Percentiles rank a stretch among this genome's conserved stretches.
phyloP scores from a whole-genome alignment of 2,888 invertebrate species.

The Liodrosophila aerea region DNA sequence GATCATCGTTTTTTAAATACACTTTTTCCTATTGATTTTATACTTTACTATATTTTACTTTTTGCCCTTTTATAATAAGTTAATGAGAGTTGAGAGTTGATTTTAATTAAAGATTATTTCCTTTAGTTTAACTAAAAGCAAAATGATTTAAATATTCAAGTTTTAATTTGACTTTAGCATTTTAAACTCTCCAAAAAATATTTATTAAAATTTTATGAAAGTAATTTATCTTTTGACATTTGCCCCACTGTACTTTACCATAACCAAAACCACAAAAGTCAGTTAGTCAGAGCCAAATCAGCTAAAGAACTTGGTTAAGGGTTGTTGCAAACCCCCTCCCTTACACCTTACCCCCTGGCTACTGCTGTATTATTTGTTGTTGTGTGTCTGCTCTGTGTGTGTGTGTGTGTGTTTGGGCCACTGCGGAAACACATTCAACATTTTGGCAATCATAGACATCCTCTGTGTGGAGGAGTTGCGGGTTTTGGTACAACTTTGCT shows the following conservation, averaged over 20 bases:
- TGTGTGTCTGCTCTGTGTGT: conserved; percentile 2
- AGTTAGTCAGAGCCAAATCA: conserved; percentile 56
- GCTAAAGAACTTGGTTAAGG: conserved; percentile 37
- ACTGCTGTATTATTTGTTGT: conserved; percentile 4
- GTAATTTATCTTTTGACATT: no score
- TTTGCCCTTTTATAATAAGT: no score
- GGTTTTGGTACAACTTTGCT: conserved; percentile 46
- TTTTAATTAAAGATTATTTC: no score
- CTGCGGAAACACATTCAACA: conserved; percentile 70
- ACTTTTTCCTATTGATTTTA: no score
- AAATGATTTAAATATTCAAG: no score
- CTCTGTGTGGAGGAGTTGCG: conserved; percentile 19
- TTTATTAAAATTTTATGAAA: no score
- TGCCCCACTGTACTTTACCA: conserved; percentile 17
- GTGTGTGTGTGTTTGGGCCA: conserved; percentile 46
- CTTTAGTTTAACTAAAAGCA: no score
- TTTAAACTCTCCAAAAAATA: no score
- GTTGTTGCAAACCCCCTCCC: background rate
- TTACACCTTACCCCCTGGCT: conserved; percentile 3
- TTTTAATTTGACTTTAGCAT: no score
- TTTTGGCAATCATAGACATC: conserved; percentile 57
- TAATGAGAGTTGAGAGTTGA: no score
- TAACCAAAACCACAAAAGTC: conserved; percentile 52
- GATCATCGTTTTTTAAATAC: no score
- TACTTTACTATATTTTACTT: no score